Base-by-base conservation (phyloP, 2,797 vertebrate species). In the Poeciliopsis gracilis region DNA sequence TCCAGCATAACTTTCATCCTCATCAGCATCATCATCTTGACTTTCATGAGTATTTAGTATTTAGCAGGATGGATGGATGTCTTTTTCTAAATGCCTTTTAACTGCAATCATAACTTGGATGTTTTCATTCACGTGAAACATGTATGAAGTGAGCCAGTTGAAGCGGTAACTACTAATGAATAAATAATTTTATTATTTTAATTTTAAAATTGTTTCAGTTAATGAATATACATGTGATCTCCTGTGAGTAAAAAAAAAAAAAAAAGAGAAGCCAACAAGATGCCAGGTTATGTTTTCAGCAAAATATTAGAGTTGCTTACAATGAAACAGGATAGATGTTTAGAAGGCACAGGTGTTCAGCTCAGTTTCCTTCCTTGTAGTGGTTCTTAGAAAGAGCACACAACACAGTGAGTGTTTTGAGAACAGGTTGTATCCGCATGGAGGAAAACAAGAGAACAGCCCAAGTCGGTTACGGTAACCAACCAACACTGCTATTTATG, bases 401-500 rank as follows among this genome's bases (percentile, higher is more conserved):
- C 63, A 28, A 69, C 71, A 63, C 67, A 30, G 49, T 36, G 63
- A 72, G 81, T 89, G 82, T 87, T 87, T 86, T 81, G 63, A 84
- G 90, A 90, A 93, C 90, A 89, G 82, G 80, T 89, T 89, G 85
- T 88, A 66, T 85, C 81, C 67, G 76, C 75, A 72, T 16, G 25
- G 78, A 82, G 81, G 77, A 90, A 89, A 91, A 90, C 82, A 89
- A 84, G 86, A 83, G 79, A 78, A 83, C 53, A 61, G 75, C 76
- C 53, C 80, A 80, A 86, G 83, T 51, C 75, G 83, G 72, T 87
- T 73, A 86, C 84, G 88, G 94, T 92, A 79, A 41, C 91, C 83
- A 81, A 85, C 89, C 93, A 92, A 80, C 79, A 1, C 82, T 82
- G 90, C 87, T 92, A 91, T 95, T 94, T 92, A 93, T 85, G 89